phyloP scores from a whole-genome alignment of 2,797 vertebrate species.

The Onychomys leucogaster region DNA sequence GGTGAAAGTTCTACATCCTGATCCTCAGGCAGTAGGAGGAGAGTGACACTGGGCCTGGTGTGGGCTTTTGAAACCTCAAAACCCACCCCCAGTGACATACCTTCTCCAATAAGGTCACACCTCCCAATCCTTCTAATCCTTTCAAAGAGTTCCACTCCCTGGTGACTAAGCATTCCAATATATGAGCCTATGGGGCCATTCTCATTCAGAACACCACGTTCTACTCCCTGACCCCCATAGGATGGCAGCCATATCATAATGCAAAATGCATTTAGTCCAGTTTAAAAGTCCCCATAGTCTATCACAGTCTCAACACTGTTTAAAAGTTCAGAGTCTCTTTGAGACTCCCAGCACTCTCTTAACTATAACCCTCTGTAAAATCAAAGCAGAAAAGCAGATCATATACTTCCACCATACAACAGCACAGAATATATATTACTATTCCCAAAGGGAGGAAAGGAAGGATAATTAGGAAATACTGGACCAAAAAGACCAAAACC shows the following conservation, averaged over 20 bases:
- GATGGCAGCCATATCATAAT: not conserved
- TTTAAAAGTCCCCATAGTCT: not conserved
- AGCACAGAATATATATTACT: not conserved
- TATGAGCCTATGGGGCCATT: not conserved
- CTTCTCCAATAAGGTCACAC: not conserved
- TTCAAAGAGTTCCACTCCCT: not conserved
- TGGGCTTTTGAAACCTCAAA: not conserved
- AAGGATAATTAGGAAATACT: not conserved
- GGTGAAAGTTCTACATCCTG: not conserved
- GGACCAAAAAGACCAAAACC: not conserved
- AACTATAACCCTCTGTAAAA: not conserved
- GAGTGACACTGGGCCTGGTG: not conserved
- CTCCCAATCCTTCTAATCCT: not conserved
- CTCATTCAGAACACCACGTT: not conserved
- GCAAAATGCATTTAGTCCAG: not conserved
- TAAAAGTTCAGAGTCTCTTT: not conserved
- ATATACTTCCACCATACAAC: not conserved
- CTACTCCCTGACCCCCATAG: not conserved
- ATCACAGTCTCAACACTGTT: not conserved
- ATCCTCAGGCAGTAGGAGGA: not conserved
- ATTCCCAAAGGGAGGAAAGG: not conserved
- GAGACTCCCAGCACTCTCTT: not conserved
- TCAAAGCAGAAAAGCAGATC: not conserved
- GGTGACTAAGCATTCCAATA: not conserved
- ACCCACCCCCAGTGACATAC: not conserved